Percentiles rank a stretch among this genome's conserved stretches.
These are phyloP conservation scores for Digitonthophagus gazella DNA, from an alignment of 2,888 invertebrate species.

Conservation along the genomic window DNA sequence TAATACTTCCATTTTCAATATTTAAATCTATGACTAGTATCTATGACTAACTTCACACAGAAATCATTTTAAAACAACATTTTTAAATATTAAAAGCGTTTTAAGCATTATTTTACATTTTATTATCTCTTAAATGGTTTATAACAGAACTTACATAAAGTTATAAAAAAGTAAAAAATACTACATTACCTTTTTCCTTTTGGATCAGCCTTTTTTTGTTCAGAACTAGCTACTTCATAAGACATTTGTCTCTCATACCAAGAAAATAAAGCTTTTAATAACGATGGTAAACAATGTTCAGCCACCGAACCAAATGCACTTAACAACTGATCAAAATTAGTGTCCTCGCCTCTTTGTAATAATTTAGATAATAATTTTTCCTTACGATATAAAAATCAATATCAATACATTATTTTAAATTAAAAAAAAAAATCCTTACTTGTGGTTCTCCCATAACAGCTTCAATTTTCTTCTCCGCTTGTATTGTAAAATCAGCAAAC, in stretches of 20 bases:
- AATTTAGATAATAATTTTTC: conserved; percentile 95
- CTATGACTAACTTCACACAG: too few species aligned
- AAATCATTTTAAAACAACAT: too few species aligned
- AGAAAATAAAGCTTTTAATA: conserved; percentile 85
- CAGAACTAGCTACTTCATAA: conserved; percentile 58
- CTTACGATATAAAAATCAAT: conserved; percentile 49
- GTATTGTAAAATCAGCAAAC: conserved; percentile 91
- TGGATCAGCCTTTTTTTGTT: conserved; percentile 61
- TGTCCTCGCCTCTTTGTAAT: conserved; percentile 93
- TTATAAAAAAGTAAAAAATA: neutral
- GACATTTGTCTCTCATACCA: conserved; percentile 92
- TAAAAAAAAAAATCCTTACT: conserved; percentile 52
- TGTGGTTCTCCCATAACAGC: conserved; percentile 88
- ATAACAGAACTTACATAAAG: neutral
- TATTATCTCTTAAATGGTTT: too few species aligned
- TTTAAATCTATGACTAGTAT: too few species aligned
- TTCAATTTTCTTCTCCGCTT: conserved; percentile 95
- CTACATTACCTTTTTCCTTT: conserved; percentile 56
- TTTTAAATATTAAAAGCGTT: too few species aligned
- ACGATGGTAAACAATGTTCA: conserved; percentile 95
- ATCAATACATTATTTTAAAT: conserved; percentile 7
- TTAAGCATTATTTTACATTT: too few species aligned
- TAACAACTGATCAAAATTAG: conserved; percentile 90
- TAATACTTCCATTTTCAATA: too few species aligned
- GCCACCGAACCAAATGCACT: conserved; percentile 92